Conservation (phyloP, 2,113 vertebrate genomes). For the Synodontis membranacea region DNA sequence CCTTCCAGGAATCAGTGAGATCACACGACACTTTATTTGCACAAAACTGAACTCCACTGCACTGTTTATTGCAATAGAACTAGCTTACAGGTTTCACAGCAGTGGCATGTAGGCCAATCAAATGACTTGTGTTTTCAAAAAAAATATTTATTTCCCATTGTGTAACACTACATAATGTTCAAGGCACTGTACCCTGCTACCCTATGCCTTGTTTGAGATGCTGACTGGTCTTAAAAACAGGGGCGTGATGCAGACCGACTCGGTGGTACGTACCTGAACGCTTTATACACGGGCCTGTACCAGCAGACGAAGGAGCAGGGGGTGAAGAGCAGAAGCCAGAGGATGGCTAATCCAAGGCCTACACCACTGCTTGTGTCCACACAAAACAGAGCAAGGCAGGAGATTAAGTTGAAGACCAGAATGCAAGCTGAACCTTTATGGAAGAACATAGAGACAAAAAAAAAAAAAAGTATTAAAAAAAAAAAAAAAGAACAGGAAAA, state of each 20-base stretch:
- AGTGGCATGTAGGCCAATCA: neutral
- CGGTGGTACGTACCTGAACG: slow-evolving; percentile 81
- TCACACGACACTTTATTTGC: neutral
- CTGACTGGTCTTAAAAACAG: neutral
- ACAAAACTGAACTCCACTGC: neutral
- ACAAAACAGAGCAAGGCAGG: slow-evolving; percentile 86
- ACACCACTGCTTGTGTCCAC: slow-evolving; percentile 71
- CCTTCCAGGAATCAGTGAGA: neutral
- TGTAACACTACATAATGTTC: neutral
- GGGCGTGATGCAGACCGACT: neutral
- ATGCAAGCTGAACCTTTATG: slow-evolving; percentile 77
- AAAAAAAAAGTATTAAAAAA: neutral
- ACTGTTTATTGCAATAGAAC: neutral
- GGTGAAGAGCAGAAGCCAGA: slow-evolving; percentile 90
- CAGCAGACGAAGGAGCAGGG: slow-evolving; percentile 96
- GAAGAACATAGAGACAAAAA: neutral
- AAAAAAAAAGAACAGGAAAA: neutral
- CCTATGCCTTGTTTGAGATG: neutral
- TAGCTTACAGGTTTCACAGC: neutral
- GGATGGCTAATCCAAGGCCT: slow-evolving; percentile 88
- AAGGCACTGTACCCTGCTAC: neutral
- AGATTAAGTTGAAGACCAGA: slow-evolving; percentile 85
- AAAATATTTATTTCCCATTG: neutral
- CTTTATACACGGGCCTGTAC: slow-evolving; percentile 95
- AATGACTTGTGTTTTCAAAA: neutral